phyloP scores from a whole-genome alignment of 1,140 invertebrate species.

The Armadillidium nasatum region DNA sequence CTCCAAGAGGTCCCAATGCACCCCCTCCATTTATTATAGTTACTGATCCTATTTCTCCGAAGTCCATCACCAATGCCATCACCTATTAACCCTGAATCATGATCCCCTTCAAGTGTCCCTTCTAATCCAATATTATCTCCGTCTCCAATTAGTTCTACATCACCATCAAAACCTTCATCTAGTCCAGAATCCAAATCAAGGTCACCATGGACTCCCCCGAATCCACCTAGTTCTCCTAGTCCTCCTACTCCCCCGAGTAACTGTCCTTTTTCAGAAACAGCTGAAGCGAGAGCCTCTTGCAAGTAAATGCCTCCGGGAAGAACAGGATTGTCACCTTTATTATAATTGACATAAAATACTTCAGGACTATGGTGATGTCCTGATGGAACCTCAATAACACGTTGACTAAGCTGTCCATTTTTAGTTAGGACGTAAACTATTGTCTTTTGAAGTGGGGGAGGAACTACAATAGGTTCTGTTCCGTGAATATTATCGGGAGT shows the following conservation, averaged over 20 bases:
- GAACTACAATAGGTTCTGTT: constrained; percentile 19
- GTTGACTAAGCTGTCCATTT: constrained; percentile 11
- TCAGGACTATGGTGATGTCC: not conserved
- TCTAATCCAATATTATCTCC: no score
- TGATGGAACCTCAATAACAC: constrained; percentile 22
- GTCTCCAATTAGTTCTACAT: no score
- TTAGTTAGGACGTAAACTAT: constrained; percentile 24
- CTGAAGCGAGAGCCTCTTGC: constrained; percentile 15
- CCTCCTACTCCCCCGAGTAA: not conserved
- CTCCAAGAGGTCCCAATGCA: no score
- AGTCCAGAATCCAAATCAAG: no score
- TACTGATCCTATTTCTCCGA: no score
- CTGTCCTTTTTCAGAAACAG: constrained; percentile 1
- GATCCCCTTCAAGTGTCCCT: no score
- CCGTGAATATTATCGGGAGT: not conserved
- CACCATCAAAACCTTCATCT: no score
- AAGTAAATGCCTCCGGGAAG: constrained; percentile 20
- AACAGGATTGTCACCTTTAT: constrained; percentile 24
- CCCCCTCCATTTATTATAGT: no score
- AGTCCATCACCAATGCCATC: no score
- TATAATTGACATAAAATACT: constrained; percentile 25
- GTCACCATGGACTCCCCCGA: constrained; percentile 4
- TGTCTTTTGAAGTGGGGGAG: constrained; percentile 22
- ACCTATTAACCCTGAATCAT: no score
- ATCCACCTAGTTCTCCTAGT: not conserved